Evolutionary conservation across 2,888 invertebrate species (phyloP), one percentile per base, ranked within the genome.

Genomic region (Elaeidobius kamerunicus): DNA sequence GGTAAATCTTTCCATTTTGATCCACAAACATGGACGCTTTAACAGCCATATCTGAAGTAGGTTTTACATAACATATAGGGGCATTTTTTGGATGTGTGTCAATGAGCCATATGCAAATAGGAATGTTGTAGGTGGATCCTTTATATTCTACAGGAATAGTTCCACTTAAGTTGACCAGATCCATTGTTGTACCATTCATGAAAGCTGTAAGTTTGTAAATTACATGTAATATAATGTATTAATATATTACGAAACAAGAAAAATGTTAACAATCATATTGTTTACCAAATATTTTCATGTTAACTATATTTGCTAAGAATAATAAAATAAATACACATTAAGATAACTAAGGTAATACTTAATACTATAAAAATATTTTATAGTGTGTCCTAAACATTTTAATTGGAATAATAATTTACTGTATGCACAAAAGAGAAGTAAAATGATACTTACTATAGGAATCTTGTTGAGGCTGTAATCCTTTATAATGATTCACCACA

Each of bases 11-110:
- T 27, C 99, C 99, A 75, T 88, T 93, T 67, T 86, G 86, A 73
- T 98, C 97, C 5, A 99, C 96, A 74, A 86, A 92, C 75, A 86
- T 86, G 9, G 96, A 96, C 12, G 91, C 86, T 77, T 93, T 96
- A 58, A 99, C 95, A 56, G 86, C 84, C 98, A 99, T 99, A 61
- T 90, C 91, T 23, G 85, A 68, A 3, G 99, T 99, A 7, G 99
- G 99, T 72, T 86, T 90, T 0, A 99, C 97, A 67, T 86, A 91
- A 69, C 90, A 90, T 75, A 98, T 86, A 0, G 99, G 99, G 27
- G 97, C 93, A 76, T 94, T 91, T 69, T 89, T 85, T 0, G 99
- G 99, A 78, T 99, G 95, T 3, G 95, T 96, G 69, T 98, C 95
- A 85, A 94, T 88, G 42, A 99, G 71, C 92, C 94, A 98, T 65